These are phyloP conservation scores for Poecilia gillii DNA, from an alignment of 2,797 vertebrate species.

Conservation along the genomic window DNA sequence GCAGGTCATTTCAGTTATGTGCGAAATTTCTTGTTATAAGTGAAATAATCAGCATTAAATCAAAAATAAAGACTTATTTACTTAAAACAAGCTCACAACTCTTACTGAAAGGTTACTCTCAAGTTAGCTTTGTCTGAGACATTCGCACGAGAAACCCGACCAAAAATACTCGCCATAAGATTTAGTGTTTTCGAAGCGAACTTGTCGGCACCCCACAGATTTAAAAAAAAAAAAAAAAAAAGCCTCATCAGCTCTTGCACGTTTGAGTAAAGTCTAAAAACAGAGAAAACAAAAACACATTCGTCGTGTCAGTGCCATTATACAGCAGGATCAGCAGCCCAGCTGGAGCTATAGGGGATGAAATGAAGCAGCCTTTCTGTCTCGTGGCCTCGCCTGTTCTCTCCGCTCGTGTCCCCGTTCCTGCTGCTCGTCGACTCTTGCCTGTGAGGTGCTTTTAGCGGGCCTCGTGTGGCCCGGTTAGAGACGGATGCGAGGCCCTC, in stretches of 20 bases:
- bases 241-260: constrained; percentile 46
- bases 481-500: constrained; percentile 73
- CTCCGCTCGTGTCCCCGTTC: constrained; percentile 58
- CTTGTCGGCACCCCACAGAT: constrained; percentile 37
- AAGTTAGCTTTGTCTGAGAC: too few species aligned
- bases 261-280: constrained; percentile 60
- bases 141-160: too few species aligned
- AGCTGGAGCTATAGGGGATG: constrained; percentile 39
- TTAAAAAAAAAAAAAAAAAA: constrained; percentile 18
- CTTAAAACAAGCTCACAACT: too few species aligned
- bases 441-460: constrained; percentile 76
- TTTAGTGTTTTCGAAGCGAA: too few species aligned
- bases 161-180: too few species aligned
- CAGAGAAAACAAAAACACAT: constrained; percentile 52
- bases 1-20: too few species aligned
- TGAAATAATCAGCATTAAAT: too few species aligned
- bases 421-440: constrained; percentile 70
- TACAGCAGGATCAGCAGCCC: constrained; percentile 25
- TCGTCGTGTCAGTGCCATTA: constrained; percentile 51
- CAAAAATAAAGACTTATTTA: too few species aligned
- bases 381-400: constrained; percentile 64
- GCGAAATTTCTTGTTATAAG: too few species aligned
- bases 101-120: too few species aligned
- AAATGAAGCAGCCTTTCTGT: constrained; percentile 62
- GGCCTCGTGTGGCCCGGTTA: constrained; percentile 67